Evolutionary conservation across 2,888 invertebrate species (phyloP).

Genomic region (Oxytorus armatus): DNA sequence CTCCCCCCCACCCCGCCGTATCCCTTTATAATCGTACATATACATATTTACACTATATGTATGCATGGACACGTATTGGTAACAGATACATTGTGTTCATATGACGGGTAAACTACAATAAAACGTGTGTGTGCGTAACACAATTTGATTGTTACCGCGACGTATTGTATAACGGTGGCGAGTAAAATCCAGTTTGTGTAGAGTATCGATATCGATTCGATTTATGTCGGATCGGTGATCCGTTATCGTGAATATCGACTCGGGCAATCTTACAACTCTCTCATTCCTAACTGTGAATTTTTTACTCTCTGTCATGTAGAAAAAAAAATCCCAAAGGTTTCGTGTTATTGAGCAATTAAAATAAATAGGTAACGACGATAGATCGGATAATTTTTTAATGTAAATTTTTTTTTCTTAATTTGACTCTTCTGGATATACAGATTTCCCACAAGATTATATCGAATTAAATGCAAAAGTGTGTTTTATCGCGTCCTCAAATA

Average conservation of each 20-base stretch:
- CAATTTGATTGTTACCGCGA: slow-evolving; percentile 20
- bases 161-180: slow-evolving; percentile 17
- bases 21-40: background rate
- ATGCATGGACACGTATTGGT: background rate
- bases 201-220: slow-evolving; percentile 32
- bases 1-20: too few relatives aligned
- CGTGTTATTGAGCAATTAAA: slow-evolving; percentile 9
- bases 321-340: background rate
- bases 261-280: background rate
- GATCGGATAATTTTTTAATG: background rate
- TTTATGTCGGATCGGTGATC: slow-evolving; percentile 28
- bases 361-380: background rate
- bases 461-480: slow-evolving; percentile 3
- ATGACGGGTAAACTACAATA: slow-evolving; percentile 11
- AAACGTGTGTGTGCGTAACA: slow-evolving; percentile 27
- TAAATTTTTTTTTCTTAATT: too few relatives aligned
- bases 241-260: slow-evolving; percentile 15
- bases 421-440: background rate
- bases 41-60: background rate
- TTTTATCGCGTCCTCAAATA: background rate
- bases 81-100: background rate
- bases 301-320: background rate
- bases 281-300: slow-evolving; percentile 8
- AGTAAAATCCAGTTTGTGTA: slow-evolving; percentile 21
- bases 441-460: background rate